Evolutionary conservation across 92 coral and sea anemone genomes (phyloP).

Genomic region (Epizoanthus scotinus): DNA sequence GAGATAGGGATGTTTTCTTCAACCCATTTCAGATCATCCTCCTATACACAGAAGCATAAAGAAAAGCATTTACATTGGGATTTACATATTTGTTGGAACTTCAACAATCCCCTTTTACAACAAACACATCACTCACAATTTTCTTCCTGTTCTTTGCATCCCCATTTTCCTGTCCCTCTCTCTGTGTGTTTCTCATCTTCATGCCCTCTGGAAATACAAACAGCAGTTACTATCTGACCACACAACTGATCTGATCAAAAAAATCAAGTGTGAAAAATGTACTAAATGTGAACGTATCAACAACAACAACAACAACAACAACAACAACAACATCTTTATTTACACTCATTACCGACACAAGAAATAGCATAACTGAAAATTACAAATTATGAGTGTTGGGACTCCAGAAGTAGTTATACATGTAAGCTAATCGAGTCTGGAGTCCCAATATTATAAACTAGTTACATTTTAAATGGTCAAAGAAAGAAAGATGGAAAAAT

Average conservation of each 20-base stretch:
- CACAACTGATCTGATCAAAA: not conserved
- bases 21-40: constrained; percentile 98
- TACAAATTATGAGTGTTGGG: no score
- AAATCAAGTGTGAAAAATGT: not conserved
- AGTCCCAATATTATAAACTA: no score
- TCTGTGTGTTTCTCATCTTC: constrained; percentile 86
- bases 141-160: constrained; percentile 70
- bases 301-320: no score
- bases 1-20: constrained; percentile 96
- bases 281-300: no score
- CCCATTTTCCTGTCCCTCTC: constrained; percentile 74
- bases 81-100: not conserved
- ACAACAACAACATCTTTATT: no score
- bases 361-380: no score
- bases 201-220: constrained; percentile 75
- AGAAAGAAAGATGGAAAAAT: no score
- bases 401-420: no score
- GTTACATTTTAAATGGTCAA: no score
- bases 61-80: not conserved
- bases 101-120: not conserved
- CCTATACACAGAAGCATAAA: constrained; percentile 48
- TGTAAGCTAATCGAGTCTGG: no score
- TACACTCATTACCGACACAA: no score
- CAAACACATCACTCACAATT: constrained; percentile 10
- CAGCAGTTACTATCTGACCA: not conserved